A percentile compares a stretch with the other conserved stretches of the same genome.
Conservation (phyloP, 2,888 invertebrate genomes). For the Xanthia icteritia region DNA sequence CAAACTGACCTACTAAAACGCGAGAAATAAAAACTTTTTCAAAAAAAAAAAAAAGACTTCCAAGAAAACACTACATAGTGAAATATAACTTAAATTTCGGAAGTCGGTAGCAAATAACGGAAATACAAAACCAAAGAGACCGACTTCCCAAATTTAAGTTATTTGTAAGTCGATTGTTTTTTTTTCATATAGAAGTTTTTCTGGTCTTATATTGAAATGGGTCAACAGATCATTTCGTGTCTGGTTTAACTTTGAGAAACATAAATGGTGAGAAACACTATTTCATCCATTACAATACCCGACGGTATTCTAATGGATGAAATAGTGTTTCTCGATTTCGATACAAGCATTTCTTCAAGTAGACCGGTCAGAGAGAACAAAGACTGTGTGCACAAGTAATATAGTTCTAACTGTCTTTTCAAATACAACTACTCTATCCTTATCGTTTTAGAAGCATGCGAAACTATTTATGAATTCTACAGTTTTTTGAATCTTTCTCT, state of each 20-base stretch:
- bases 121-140: too few species aligned
- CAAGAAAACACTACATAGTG: too few species aligned
- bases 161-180: too few species aligned
- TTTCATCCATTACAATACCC: too few species aligned
- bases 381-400: too few species aligned
- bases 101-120: too few species aligned
- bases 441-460: background rate
- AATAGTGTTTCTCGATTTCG: background rate
- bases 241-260: background rate
- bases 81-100: too few species aligned
- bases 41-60: too few species aligned
- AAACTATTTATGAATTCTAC: background rate
- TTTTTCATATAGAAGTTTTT: too few species aligned
- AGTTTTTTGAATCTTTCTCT: background rate
- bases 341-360: background rate
- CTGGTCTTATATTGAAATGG: conserved; percentile 4
- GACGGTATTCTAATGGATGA: background rate
- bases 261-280: background rate
- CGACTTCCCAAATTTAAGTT: too few species aligned
- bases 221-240: conserved; percentile 18
- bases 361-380: background rate
- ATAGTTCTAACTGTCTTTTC: background rate
- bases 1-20: too few species aligned
- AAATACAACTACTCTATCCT: background rate
- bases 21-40: too few species aligned